These are phyloP conservation scores for Scleropages formosus DNA, from an alignment of 2,797 vertebrate genomes.

Conservation along the genomic window DNA sequence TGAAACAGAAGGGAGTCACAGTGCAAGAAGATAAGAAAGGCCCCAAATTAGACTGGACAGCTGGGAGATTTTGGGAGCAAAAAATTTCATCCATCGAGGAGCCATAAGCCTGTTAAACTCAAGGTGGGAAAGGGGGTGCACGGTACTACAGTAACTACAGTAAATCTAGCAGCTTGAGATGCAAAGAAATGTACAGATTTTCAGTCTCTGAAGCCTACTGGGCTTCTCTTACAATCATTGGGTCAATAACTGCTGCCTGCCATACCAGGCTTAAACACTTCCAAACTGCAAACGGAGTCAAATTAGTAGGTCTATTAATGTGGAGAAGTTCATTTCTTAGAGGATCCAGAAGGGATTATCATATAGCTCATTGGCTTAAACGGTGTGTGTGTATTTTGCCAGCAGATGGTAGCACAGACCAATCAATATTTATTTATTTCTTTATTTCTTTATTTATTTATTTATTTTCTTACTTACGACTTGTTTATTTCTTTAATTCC, in stretches of 20 bases:
- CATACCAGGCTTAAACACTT: too few species aligned
- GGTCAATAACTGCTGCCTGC: too few species aligned
- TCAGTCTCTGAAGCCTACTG: background rate
- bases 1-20: slow-evolving; percentile 9
- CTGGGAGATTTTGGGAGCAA: slow-evolving; percentile 43
- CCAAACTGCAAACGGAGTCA: too few species aligned
- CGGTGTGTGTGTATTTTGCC: background rate
- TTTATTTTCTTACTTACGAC: too few species aligned
- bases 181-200: background rate
- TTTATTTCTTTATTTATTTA: background rate
- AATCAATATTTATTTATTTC: too few species aligned
- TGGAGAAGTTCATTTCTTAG: background rate
- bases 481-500: background rate
- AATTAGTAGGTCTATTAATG: background rate
- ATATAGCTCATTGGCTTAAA: background rate
- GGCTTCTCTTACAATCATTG: too few species aligned
- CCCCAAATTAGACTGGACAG: slow-evolving; percentile 45
- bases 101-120: too few species aligned
- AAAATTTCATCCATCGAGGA: too few species aligned
- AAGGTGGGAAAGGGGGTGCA: slow-evolving; percentile 25
- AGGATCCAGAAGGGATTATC: too few species aligned
- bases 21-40: slow-evolving; percentile 32
- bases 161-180: background rate
- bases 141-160: background rate
- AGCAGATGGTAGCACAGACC: background rate